Evolutionary conservation across 2,797 vertebrate species (phyloP).

Genomic region (Bucorvus abyssinicus): DNA sequence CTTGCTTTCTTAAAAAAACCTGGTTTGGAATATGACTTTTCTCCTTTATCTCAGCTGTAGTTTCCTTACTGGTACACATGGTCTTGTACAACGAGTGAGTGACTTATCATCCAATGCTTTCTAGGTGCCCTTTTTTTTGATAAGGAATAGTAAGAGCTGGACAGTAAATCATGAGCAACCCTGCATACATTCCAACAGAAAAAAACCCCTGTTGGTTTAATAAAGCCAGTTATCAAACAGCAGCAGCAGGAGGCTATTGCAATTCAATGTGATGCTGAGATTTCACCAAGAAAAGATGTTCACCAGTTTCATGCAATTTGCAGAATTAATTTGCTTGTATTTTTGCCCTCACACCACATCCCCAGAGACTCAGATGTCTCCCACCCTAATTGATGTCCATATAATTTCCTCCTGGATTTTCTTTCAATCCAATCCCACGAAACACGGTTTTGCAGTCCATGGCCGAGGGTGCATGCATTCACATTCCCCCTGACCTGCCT

Average conservation of each 20-base stretch:
- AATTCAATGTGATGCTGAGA: accelerated
- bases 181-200: background rate
- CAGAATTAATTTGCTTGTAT: background rate
- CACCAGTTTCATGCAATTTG: background rate
- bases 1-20: accelerated
- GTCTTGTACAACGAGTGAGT: accelerated
- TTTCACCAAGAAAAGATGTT: background rate
- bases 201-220: background rate
- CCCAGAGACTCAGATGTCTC: background rate
- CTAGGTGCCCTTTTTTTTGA: background rate
- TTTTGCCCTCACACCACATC: background rate
- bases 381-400: background rate
- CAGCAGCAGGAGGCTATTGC: background rate
- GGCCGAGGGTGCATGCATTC: accelerated
- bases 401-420: accelerated
- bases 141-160: background rate
- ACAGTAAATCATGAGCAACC: background rate
- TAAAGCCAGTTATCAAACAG: background rate
- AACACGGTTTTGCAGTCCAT: background rate
- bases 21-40: background rate
- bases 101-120: background rate
- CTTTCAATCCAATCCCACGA: background rate
- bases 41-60: background rate
- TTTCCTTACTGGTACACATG: background rate
- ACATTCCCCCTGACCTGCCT: background rate